A percentile compares a stretch with the other conserved stretches of the same genome.
Evolutionary conservation across 2,113 vertebrate species (phyloP).

Genomic region (Callopanchax toddi): DNA sequence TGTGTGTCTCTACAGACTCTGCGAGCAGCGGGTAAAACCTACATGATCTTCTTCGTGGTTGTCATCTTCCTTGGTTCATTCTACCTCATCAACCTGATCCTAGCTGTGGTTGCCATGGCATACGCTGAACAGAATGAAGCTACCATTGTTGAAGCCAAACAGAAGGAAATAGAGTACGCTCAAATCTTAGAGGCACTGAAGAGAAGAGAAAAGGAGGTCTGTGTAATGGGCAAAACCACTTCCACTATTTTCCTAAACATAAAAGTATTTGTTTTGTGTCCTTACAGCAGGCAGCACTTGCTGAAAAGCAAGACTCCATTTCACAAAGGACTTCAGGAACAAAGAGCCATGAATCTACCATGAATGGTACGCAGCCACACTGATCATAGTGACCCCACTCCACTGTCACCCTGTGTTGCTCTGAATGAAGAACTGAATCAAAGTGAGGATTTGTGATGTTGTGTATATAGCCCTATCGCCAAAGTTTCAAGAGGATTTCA

Average conservation of each 20-base stretch:
- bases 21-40: constrained; percentile 92
- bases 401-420: no score
- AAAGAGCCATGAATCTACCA: neutral
- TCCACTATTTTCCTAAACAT: neutral
- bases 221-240: neutral
- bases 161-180: constrained; percentile 91
- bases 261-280: neutral
- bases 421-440: no score
- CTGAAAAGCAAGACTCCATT: constrained; percentile 9
- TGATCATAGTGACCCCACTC: no score
- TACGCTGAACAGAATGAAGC: constrained; percentile 92
- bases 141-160: constrained; percentile 85
- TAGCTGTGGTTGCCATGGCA: constrained; percentile 96
- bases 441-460: no score
- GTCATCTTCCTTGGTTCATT: constrained; percentile 96
- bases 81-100: constrained; percentile 96
- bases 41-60: constrained; percentile 96
- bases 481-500: no score
- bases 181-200: constrained; percentile 87
- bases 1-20: constrained; percentile 81
- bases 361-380: constrained; percentile 37
- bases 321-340: constrained; percentile 11
- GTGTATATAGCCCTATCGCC: no score
- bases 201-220: constrained; percentile 84
- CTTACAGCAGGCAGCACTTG: constrained; percentile 21